phyloP scores from a whole-genome alignment of 2,888 invertebrate genomes.

The Drosophila pseudotakahashii region DNA sequence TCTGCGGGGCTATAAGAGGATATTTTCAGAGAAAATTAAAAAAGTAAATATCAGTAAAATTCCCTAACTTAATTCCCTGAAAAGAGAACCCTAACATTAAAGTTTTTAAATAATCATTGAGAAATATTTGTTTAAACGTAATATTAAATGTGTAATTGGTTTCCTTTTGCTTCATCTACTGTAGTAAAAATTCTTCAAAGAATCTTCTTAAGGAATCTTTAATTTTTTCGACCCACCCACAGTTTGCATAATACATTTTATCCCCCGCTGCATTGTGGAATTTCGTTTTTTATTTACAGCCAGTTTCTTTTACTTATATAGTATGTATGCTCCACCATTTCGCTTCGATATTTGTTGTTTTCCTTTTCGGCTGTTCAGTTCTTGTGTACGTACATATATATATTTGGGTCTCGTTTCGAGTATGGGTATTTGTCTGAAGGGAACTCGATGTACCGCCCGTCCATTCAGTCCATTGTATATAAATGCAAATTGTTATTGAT shows the following conservation, averaged over 20 bases:
- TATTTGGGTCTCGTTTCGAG: conserved; percentile 28
- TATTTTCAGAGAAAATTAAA: not conserved
- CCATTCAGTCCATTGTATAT: conserved; percentile 33
- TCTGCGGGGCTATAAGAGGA: not conserved
- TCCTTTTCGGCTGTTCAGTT: conserved; percentile 24
- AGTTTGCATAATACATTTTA: conserved; percentile 39
- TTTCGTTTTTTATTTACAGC: conserved; percentile 36
- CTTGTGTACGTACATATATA: conserved; percentile 17
- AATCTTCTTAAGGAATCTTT: not conserved
- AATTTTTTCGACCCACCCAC: conserved; percentile 46
- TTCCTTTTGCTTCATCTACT: not conserved
- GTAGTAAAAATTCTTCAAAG: not conserved
- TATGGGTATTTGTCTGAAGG: conserved; percentile 35
- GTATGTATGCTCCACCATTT: conserved; percentile 35
- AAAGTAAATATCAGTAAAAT: not conserved
- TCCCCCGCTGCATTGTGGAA: conserved; percentile 51
- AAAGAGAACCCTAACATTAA: too few species aligned
- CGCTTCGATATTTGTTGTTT: conserved; percentile 33
- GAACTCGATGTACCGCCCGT: conserved; percentile 11
- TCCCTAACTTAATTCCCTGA: not conserved
- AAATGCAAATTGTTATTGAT: conserved; percentile 80
- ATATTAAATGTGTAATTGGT: not conserved
- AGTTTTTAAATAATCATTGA: too few species aligned
- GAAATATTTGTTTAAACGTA: too few species aligned
- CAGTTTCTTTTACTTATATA: conserved; percentile 44